A percentile compares a stretch with the other conserved stretches of the same genome.
These are phyloP conservation scores for Cepaea hortensis DNA, from an alignment of 2,888 invertebrate genomes.

Conservation along the genomic window DNA sequence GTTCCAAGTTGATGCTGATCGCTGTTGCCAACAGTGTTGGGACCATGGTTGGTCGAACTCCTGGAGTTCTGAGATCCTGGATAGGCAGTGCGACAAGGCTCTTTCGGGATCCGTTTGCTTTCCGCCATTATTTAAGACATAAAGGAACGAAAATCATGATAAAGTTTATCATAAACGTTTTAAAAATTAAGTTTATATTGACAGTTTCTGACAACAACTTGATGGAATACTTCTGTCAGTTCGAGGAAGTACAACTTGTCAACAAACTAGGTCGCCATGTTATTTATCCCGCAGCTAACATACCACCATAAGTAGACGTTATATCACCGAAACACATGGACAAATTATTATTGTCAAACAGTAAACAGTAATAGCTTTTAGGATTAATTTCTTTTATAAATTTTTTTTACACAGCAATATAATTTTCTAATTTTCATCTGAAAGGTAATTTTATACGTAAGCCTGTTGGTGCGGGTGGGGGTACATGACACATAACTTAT, in stretches of 20 bases:
- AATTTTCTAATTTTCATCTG: neutral
- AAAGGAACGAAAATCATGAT: neutral
- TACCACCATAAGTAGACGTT: neutral
- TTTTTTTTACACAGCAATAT: no score
- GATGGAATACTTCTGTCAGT: neutral
- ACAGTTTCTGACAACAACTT: no score
- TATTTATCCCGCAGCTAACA: slow-evolving; percentile 30
- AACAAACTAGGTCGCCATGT: slow-evolving; percentile 50
- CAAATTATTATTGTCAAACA: no score
- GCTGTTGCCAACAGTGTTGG: neutral
- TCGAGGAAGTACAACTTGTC: slow-evolving; percentile 41
- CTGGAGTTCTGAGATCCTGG: neutral
- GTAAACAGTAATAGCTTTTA: no score
- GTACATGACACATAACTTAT: slow-evolving; percentile 37
- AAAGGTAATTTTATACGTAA: neutral
- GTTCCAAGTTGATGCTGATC: slow-evolving; percentile 25
- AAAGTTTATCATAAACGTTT: neutral
- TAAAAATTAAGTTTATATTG: neutral
- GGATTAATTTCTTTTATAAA: no score
- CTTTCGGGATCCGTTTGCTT: slow-evolving; percentile 25
- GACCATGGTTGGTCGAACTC: neutral
- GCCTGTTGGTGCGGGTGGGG: neutral
- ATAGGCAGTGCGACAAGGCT: slow-evolving; percentile 18
- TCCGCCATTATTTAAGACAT: slow-evolving; percentile 36
- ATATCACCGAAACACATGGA: no score